Base-by-base conservation (phyloP, 2,888 invertebrate genomes). In the Hofmannophila pseudospretella region DNA sequence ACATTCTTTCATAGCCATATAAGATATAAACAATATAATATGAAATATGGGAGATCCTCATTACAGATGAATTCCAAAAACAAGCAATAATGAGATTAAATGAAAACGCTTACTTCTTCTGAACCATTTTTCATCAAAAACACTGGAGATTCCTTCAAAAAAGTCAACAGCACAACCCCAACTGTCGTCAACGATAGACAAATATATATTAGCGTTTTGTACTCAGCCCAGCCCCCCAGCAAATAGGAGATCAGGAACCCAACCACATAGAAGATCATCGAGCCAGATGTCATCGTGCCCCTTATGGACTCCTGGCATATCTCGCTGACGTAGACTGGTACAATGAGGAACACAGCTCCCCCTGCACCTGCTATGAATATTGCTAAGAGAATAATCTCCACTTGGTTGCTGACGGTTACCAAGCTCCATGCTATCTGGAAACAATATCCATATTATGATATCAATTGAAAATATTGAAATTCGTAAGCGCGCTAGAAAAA, bases 161-260 rank as follows among this genome's bases (percentile, higher is more conserved):
- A 13, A 4, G 26, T 14, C 3, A 77, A 20, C 10, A 69, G 4
- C 0, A 59, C 25, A 0, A 67, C 45, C 0, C 65, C 66, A 0
- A 55, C 1, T 0, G 58, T 58, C 0, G 71, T 40, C 22, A 74
- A 28, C 0, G 60, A 42, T 1, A 80, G 39, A 7, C 66, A 63
- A 0, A 58, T 39, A 36, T 79, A 77, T 3, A 67, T 50, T 67
- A 76, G 70, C 0, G 41, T 33, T 9, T 64, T 20, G 34, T 81
- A 84, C 1, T 58, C 45, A 30, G 78, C 31, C 3, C 47, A 54
- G 0, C 78, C 77, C 1, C 81, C 80, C 2, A 78, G 31, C 0
- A 74, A 23, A 37, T 80, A 80, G 0, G 79, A 74, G 0, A 73
- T n/a, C 8, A 81, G 49, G 51, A 70, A 60, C 0, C 84, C 84